Base-by-base conservation (phyloP, 2,888 invertebrate species). In the Tenthredo mesomela region DNA sequence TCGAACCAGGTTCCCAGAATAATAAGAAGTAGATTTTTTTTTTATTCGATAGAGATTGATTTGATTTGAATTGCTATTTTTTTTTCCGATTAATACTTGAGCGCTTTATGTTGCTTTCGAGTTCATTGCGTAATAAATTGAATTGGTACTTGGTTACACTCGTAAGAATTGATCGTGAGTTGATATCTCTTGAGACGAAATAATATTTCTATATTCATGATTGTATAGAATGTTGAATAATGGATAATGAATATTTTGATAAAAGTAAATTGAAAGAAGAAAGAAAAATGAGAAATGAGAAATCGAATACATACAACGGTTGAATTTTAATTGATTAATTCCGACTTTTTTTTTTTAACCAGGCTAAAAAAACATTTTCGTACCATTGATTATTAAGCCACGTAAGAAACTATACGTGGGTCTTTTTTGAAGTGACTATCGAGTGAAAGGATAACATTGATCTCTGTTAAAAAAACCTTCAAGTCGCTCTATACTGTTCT, bases 361-460 rank as follows among this genome's bases (percentile, higher is more conserved):
- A 73, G 40, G 43, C 43, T 43, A n/a, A 21, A 40, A 43, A 70
- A 40, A 73, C 40, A 40, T 43, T 25, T 15, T 43, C 71, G 15
- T 21, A 40, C 71, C 33, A 70, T 37, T 37, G 71, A n/a, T 29
- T 29, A 67, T 67, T 67, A 29, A 54, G 15, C 18, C 67, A 67
- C 67, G 67, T 67, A 54, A n/a, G 58, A n/a, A 21, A 33, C 37
- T n/a, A 70, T 29, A 37, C 37, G 70, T 29, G 70, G 37, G n/a
- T 33, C 7, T 15, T 37, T 10, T n/a, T 37, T 37, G 37, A 70
- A 25, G 70, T 37, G 71, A 73, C 40, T 25, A 29, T 43, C 43
- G 43, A 73, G 71, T 21, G 71, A 10, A 73, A 73, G 21, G 43
- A 73, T 73, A 73, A 73, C 25, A 73, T 43, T 43, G 21, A 43